These are phyloP conservation scores for Rhabdornis inornatus DNA, from an alignment of 2,113 vertebrate genomes.

Conservation along the genomic window DNA sequence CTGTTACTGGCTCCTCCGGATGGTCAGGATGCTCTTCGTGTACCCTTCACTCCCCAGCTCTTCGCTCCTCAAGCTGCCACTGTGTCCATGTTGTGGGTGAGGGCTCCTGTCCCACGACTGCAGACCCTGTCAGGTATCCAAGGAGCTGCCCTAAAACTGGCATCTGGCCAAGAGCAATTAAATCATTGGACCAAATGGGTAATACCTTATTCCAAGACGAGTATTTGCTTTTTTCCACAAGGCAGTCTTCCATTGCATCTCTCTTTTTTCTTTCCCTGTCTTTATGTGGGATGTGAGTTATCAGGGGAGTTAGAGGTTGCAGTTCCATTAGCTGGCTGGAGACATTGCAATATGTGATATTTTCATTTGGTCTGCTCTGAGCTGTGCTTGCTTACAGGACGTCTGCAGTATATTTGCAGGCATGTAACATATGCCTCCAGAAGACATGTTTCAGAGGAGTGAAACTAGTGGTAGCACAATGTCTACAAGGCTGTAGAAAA, in stretches of 20 bases:
- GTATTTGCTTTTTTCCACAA: not conserved
- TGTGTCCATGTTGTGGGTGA: not conserved
- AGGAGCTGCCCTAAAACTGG: not conserved
- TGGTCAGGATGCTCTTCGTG: not conserved
- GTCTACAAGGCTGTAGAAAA: not conserved
- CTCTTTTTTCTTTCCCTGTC: not conserved
- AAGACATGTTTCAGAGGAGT: not conserved
- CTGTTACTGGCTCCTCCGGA: not conserved
- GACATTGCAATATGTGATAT: not conserved
- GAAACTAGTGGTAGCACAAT: not conserved
- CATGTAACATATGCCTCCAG: not conserved
- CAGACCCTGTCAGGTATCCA: not conserved
- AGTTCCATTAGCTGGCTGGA: not conserved
- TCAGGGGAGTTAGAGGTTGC: not conserved
- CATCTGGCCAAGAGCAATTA: not conserved
- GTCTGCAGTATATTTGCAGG: not conserved
- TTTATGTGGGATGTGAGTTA: not conserved
- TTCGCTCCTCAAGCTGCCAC: not conserved
- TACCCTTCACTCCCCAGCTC: not conserved
- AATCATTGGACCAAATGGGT: not conserved
- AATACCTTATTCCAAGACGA: not conserved
- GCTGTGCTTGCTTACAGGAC: not conserved
- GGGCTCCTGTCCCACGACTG: not conserved
- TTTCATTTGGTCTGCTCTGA: not conserved
- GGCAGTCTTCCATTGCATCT: not conserved